phyloP scores from a whole-genome alignment of 1,140 invertebrate species.

The Phthorimaea operculella region DNA sequence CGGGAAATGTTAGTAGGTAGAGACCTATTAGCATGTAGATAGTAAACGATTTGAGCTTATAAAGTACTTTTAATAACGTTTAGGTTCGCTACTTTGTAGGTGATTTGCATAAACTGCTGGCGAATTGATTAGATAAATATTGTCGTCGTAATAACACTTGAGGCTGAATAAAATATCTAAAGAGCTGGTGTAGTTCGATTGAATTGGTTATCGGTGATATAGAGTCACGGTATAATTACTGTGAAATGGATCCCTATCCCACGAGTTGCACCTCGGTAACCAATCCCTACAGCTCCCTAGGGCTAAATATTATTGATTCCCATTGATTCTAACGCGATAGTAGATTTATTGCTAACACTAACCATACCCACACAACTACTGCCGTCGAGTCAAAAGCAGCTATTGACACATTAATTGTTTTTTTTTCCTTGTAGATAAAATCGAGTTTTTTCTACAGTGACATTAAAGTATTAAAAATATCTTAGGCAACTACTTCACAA shows the following conservation, averaged over 20 bases:
- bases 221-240: no score
- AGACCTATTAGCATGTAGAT: not conserved
- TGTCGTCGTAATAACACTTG: not conserved
- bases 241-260: not conserved
- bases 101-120: conserved; percentile 5
- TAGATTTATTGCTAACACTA: conserved; percentile 46
- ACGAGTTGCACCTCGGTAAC: conserved; percentile 23
- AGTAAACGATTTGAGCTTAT: not conserved
- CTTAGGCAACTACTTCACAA: conserved; percentile 28
- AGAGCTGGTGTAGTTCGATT: not conserved
- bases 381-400: not conserved
- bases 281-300: conserved; percentile 42
- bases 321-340: conserved; percentile 57
- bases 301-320: conserved; percentile 47
- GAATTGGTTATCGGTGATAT: not conserved
- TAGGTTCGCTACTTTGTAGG: not conserved
- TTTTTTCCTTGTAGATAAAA: not conserved
- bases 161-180: not conserved
- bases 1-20: not conserved
- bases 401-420: conserved; percentile 1
- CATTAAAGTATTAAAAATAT: conserved; percentile 3
- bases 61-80: not conserved
- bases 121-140: conserved; percentile 4
- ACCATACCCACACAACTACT: conserved; percentile 8
- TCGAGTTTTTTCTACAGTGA: not conserved